These are phyloP conservation scores for Congeria kusceri DNA, from an alignment of 2,888 invertebrate genomes.

Conservation along the genomic window DNA sequence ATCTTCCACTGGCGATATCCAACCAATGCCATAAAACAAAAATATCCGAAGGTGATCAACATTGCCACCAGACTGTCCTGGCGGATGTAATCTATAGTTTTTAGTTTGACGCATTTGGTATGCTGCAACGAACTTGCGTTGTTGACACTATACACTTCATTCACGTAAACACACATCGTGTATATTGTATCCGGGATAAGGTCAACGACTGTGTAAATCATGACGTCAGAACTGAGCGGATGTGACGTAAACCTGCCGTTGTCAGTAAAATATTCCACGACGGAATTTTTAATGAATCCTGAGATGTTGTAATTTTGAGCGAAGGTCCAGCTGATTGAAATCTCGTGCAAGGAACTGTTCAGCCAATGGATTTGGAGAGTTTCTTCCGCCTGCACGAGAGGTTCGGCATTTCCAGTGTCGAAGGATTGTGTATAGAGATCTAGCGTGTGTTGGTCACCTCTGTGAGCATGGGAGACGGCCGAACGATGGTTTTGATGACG, in stretches of 20 bases:
- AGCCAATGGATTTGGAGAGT: too few species aligned
- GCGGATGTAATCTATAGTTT: slow-evolving; percentile 63
- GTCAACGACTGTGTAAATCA: slow-evolving; percentile 45
- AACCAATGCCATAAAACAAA: slow-evolving; percentile 52
- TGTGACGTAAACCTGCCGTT: slow-evolving; percentile 55
- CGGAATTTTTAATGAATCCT: too few species aligned
- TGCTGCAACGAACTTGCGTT: slow-evolving; percentile 54
- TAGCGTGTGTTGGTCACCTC: too few species aligned
- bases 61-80: slow-evolving; percentile 63
- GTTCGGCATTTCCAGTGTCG: too few species aligned
- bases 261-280: too few species aligned
- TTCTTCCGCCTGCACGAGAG: too few species aligned
- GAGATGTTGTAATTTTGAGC: too few species aligned
- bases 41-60: slow-evolving; percentile 58
- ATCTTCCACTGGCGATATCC: slow-evolving; percentile 66
- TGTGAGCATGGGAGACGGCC: too few species aligned
- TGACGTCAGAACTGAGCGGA: slow-evolving; percentile 31
- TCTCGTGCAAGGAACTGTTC: too few species aligned
- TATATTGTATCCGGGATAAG: slow-evolving; percentile 50
- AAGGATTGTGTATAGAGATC: too few species aligned
- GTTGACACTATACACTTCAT: slow-evolving; percentile 34
- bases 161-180: slow-evolving; percentile 58
- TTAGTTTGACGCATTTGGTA: slow-evolving; percentile 63
- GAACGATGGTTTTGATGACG: too few species aligned
- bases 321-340: too few species aligned